Evolutionary conservation across 2,113 vertebrate species (phyloP).

Genomic region (Crotalus viridis): DNA sequence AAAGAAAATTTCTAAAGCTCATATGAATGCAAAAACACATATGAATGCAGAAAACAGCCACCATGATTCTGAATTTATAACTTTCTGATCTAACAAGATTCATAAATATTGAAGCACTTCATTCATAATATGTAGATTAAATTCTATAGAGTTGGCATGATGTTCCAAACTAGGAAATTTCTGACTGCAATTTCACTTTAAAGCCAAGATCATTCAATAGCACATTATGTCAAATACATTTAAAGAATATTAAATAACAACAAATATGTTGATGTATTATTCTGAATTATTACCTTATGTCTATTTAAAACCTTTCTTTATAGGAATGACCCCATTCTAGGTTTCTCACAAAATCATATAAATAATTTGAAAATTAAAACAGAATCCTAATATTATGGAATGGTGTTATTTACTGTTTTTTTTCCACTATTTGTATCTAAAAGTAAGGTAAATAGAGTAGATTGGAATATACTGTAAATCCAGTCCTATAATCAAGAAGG

Average conservation of each 20-base stretch:
- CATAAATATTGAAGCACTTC: background rate
- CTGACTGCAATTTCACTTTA: background rate
- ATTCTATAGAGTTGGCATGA: background rate
- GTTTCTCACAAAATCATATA: background rate
- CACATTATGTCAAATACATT: background rate
- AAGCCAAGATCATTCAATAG: background rate
- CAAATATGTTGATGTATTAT: background rate
- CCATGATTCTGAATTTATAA: background rate
- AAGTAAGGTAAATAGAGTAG: background rate
- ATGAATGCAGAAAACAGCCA: background rate
- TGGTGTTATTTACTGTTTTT: background rate
- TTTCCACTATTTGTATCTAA: background rate
- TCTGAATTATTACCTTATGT: background rate
- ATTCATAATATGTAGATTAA: background rate
- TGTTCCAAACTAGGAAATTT: background rate
- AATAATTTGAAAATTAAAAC: background rate
- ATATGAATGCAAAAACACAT: background rate
- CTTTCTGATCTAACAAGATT: background rate
- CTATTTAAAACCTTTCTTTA: background rate
- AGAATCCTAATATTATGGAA: background rate
- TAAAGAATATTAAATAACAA: background rate
- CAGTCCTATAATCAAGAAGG: background rate
- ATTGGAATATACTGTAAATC: background rate
- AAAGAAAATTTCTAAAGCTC: background rate
- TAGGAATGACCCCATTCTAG: background rate